Conservation (phyloP, 1,140 invertebrate species). For the Zaprionus ornatus region DNA sequence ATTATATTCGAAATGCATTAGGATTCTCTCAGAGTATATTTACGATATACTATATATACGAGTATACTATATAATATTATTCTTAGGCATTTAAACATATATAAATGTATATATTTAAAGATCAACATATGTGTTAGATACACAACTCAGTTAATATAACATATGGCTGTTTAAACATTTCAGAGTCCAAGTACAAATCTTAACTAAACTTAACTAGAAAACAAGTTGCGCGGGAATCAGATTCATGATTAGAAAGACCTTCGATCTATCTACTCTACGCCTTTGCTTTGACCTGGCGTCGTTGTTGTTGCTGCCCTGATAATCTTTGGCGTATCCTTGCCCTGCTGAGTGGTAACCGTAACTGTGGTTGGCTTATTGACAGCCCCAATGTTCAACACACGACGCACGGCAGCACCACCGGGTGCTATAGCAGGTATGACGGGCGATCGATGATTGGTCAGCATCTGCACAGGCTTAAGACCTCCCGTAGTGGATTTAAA, state of each 20-base stretch:
- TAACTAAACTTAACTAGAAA: slow-evolving; percentile 17
- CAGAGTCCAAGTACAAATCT: slow-evolving; percentile 5
- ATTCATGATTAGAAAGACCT: background rate
- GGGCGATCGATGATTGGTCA: slow-evolving; percentile 52
- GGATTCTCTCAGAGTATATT: background rate
- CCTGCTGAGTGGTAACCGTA: slow-evolving; percentile 15
- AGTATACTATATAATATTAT: background rate
- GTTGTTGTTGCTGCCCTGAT: slow-evolving; percentile 30
- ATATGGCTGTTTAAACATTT: slow-evolving; percentile 32
- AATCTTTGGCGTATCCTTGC: slow-evolving; percentile 33
- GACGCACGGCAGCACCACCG: slow-evolving; percentile 51
- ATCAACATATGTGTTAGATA: slow-evolving; percentile 36
- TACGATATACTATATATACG: background rate
- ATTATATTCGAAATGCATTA: background rate
- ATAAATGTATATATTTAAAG: slow-evolving; percentile 8
- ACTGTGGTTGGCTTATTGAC: slow-evolving; percentile 43
- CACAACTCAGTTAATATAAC: slow-evolving; percentile 19
- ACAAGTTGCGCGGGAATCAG: background rate
- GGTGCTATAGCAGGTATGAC: slow-evolving; percentile 32
- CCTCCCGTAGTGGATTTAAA: slow-evolving; percentile 53
- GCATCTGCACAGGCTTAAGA: slow-evolving; percentile 62
- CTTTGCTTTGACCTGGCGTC: slow-evolving; percentile 9
- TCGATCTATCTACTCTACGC: background rate
- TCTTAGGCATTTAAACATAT: background rate
- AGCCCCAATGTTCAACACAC: slow-evolving; percentile 55